Evolutionary conservation across 2,888 invertebrate genomes (phyloP).

Genomic region (Furcula furcula): DNA sequence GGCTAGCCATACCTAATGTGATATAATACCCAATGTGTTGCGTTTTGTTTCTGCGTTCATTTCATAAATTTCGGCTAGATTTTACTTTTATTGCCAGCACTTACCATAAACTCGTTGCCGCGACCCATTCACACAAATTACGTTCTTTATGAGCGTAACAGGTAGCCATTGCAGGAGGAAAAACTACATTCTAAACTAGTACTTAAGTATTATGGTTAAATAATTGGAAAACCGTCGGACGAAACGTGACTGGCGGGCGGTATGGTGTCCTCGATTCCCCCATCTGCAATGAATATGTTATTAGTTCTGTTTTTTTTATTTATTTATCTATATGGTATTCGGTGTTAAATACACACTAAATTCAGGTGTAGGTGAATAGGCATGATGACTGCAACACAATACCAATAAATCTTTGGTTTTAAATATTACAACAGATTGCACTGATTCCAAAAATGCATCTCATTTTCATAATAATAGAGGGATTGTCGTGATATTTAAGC

Average conservation of each 20-base stretch:
- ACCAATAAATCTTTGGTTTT: too few species aligned
- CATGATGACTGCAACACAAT: too few species aligned
- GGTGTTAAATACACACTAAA: too few species aligned
- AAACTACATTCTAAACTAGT: neutral
- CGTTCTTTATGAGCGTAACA: constrained; percentile 7
- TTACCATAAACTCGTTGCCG: neutral
- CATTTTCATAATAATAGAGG: too few species aligned
- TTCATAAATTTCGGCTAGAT: neutral
- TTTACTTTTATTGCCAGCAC: too few species aligned
- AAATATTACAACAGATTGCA: too few species aligned
- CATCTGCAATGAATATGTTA: constrained; percentile 39
- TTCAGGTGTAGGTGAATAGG: too few species aligned
- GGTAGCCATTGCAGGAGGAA: constrained; percentile 5
- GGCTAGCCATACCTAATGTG: too few species aligned
- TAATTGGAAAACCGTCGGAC: constrained; percentile 35
- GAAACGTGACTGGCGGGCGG: constrained; percentile 38
- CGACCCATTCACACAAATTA: neutral
- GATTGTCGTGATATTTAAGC: too few species aligned
- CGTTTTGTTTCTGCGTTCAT: neutral
- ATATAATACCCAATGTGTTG: too few species aligned
- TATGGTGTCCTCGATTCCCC: constrained; percentile 31
- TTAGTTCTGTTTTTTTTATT: constrained; percentile 15
- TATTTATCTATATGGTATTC: too few species aligned
- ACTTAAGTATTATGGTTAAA: constrained; percentile 15
- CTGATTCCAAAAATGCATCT: too few species aligned